Evolutionary conservation across 2,113 vertebrate genomes (phyloP), one percentile per base, ranked within the genome.

Genomic region (Myrmophylax atrothorax): DNA sequence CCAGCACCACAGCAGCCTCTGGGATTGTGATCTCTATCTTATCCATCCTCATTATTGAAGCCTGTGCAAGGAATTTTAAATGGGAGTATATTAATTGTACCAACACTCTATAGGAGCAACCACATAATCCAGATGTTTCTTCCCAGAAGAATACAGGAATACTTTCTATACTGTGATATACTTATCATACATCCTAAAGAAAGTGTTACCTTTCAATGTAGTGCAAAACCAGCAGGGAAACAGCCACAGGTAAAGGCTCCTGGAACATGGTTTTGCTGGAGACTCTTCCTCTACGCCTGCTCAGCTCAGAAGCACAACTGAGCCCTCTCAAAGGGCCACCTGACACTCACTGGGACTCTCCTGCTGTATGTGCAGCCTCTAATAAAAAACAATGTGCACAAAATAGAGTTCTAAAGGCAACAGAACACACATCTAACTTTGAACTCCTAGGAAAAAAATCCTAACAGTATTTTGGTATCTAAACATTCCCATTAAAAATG

Each of bases 401-500:
- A 42, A 52, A 42, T 5, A 20, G 10, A 87, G 33, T 53, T 87
- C 23, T 60, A 46, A 62, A 83, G 53, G 58, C 50, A 82, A 69
- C 19, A 91, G 40, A 67, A 85, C 31, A 37, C 18, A 87, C 18
- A 89, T 63, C 28, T 42, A 53, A 42, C 81, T 87, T 73, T 31
- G 62, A 91, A 86, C 26, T 90, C 64, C 35, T 50, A 15, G 15
- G 24, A 88, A 18, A 91, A 87, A 87, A 80, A 83, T 29, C 20
- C 75, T 70, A 66, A 50, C 25, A 74, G 50, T n/a, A 76, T n/a
- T 79, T 73, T 70, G 50, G 17, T 74, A 94, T 74, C 17, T 85
- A 93, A 94, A 95, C 68, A 88, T 80, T 94, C 63, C 62, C 67
- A 91, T 58, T 25, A 74, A 80, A 94, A 86, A 50, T 79, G 69